phyloP scores from a whole-genome alignment of 2,797 vertebrate species.

The Leptodactylus fallax region DNA sequence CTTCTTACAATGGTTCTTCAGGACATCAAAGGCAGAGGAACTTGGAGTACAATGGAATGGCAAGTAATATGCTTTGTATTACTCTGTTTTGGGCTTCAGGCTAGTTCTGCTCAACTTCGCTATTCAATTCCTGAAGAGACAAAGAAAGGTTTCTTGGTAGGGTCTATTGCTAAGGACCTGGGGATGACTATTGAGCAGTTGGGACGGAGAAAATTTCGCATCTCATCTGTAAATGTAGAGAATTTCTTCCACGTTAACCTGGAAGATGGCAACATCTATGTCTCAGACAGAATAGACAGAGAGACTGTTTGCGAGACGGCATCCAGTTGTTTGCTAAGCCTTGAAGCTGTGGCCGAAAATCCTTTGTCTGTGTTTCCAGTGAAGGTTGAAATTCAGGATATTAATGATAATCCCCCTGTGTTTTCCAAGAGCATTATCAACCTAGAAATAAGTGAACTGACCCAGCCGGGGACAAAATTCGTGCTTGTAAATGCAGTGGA shows the following conservation, averaged over 20 bases:
- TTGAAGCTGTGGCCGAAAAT: slow-evolving; percentile 86
- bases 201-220: slow-evolving; percentile 79
- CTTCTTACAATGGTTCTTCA: slow-evolving; percentile 36
- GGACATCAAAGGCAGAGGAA: slow-evolving; percentile 51
- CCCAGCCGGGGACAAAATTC: slow-evolving; percentile 84
- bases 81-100: slow-evolving; percentile 66
- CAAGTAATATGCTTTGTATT: slow-evolving; percentile 69
- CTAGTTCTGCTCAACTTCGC: slow-evolving; percentile 73
- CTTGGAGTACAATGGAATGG: slow-evolving; percentile 62
- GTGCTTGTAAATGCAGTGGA: slow-evolving; percentile 93
- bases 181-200: slow-evolving; percentile 82
- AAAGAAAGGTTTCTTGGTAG: slow-evolving; percentile 87
- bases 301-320: slow-evolving; percentile 87
- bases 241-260: slow-evolving; percentile 89
- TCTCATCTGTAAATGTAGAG: slow-evolving; percentile 82
- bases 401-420: slow-evolving; percentile 93
- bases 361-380: slow-evolving; percentile 88
- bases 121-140: slow-evolving; percentile 93
- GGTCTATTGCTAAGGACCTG: slow-evolving; percentile 90
- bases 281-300: slow-evolving; percentile 89
- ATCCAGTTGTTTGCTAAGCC: slow-evolving; percentile 81
- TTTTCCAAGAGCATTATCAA: slow-evolving; percentile 85
- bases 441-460: slow-evolving; percentile 90
- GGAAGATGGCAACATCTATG: slow-evolving; percentile 84
- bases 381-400: slow-evolving; percentile 88